Evolutionary conservation across 2,888 invertebrate species (phyloP).

Genomic region (Temnothorax ravouxi): DNA sequence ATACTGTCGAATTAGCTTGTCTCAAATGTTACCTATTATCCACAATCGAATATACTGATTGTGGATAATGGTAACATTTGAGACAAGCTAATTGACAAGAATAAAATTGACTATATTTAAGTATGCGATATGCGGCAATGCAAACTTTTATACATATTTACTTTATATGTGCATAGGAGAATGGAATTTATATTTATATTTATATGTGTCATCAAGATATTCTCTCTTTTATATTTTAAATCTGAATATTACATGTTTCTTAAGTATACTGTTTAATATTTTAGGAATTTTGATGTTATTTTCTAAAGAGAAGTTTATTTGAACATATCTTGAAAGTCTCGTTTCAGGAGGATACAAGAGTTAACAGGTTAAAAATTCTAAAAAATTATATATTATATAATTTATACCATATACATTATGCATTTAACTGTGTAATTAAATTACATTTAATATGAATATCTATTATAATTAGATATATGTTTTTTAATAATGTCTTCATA

Average conservation of each 20-base stretch:
- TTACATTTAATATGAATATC: background rate
- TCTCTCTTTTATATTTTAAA: background rate
- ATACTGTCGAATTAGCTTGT: background rate
- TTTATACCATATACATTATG: background rate
- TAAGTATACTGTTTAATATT: background rate
- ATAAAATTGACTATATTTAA: background rate
- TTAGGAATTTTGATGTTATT: background rate
- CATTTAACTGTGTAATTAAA: background rate
- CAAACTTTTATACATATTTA: background rate
- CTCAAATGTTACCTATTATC: background rate
- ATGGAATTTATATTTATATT: conserved; percentile 17
- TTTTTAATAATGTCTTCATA: background rate
- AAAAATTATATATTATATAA: background rate
- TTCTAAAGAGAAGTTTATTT: background rate
- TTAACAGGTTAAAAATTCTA: background rate
- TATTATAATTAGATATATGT: background rate
- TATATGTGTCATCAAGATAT: background rate
- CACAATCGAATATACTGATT: background rate
- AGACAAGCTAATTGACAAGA: background rate
- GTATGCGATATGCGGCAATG: background rate
- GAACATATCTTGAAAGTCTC: background rate
- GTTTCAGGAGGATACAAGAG: background rate
- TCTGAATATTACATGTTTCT: background rate
- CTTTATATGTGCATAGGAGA: background rate
- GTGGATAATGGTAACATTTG: background rate